Evolutionary conservation across 1,140 invertebrate species (phyloP).

Genomic region (Aphidius gifuensis): DNA sequence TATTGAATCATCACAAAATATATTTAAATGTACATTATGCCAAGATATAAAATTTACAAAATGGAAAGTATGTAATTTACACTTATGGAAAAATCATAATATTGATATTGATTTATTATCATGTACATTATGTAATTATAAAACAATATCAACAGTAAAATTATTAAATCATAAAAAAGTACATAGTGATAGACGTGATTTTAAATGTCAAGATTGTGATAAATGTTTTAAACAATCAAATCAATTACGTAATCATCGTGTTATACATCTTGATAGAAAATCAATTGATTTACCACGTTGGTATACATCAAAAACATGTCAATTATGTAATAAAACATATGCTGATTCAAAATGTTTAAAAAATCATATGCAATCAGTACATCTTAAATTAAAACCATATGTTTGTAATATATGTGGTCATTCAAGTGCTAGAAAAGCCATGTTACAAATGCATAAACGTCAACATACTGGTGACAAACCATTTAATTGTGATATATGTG

Average conservation of each 20-base stretch:
- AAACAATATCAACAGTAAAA: constrained; percentile 56
- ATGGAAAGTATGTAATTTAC: constrained; percentile 64
- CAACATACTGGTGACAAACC: constrained; percentile 76
- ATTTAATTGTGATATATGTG: constrained; percentile 68
- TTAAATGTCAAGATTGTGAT: constrained; percentile 60
- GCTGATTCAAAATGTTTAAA: constrained; percentile 73
- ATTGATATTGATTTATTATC: constrained; percentile 65
- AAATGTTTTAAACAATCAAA: constrained; percentile 65
- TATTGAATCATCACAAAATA: constrained; percentile 40
- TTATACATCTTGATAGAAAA: constrained; percentile 58
- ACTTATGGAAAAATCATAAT: constrained; percentile 68
- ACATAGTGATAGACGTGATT: constrained; percentile 60
- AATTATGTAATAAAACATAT: constrained; percentile 67
- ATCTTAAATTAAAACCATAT: constrained; percentile 74
- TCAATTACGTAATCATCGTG: constrained; percentile 63
- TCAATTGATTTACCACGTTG: constrained; percentile 48
- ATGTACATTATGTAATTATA: constrained; percentile 64
- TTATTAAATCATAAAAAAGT: constrained; percentile 62
- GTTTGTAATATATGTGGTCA: constrained; percentile 75
- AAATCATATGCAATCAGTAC: constrained; percentile 74
- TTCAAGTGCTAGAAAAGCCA: constrained; percentile 66
- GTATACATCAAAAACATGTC: constrained; percentile 68
- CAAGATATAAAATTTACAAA: constrained; percentile 51
- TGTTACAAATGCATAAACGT: constrained; percentile 65
- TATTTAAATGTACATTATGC: constrained; percentile 57